These are phyloP conservation scores for Panagrolaimus sp. DNA, from an alignment of 1,140 invertebrate species.

Conservation along the genomic window DNA sequence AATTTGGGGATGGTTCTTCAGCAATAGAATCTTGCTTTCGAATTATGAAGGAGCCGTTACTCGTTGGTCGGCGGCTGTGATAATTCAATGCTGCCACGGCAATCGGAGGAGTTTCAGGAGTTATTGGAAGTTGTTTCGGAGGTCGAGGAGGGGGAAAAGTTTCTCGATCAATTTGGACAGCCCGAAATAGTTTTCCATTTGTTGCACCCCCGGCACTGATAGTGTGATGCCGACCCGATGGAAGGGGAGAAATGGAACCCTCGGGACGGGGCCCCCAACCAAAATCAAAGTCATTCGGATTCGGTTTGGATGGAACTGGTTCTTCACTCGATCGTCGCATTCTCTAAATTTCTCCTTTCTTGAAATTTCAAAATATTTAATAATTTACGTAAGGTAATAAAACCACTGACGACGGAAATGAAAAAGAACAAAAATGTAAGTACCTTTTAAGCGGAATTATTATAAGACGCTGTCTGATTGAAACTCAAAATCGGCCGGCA, in stretches of 20 bases:
- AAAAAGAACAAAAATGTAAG: too few species aligned
- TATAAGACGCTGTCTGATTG: too few species aligned
- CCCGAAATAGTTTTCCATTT: background rate
- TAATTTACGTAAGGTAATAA: background rate
- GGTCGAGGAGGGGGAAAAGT: background rate
- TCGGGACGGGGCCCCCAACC: background rate
- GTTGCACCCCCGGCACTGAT: background rate
- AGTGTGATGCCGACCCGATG: background rate
- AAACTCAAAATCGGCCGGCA: too few species aligned
- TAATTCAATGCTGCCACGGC: background rate
- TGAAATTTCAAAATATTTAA: background rate
- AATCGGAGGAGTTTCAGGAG: background rate
- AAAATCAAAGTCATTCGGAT: conserved; percentile 9
- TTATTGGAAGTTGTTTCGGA: background rate
- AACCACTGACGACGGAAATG: too few species aligned
- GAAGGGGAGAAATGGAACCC: background rate
- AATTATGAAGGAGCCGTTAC: background rate
- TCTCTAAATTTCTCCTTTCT: background rate
- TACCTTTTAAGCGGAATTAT: too few species aligned
- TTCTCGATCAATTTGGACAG: background rate
- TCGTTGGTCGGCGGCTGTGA: background rate
- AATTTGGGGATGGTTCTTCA: background rate
- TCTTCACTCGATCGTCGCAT: conserved; percentile 8
- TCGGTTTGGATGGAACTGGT: background rate
- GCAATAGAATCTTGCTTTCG: conserved; percentile 1